Percentiles rank a stretch among this genome's conserved stretches.
These are phyloP conservation scores for Narcine bancroftii DNA, from an alignment of 2,113 vertebrate species.

Conservation along the genomic window DNA sequence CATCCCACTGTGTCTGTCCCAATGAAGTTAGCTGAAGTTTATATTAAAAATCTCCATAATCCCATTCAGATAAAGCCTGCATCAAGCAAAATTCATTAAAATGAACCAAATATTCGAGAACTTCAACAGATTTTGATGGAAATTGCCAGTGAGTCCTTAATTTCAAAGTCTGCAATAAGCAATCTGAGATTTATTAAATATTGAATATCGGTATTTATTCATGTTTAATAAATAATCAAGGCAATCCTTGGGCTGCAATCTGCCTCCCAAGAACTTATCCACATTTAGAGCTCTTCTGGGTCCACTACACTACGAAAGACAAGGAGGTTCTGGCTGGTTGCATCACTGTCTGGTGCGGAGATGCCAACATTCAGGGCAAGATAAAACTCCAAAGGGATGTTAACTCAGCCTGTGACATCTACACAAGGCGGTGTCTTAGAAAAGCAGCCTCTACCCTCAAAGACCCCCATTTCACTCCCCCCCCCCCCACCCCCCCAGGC, in stretches of 20 bases:
- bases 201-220: constrained; percentile 15
- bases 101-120: background rate
- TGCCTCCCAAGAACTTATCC: background rate
- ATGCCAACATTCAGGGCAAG: too few species aligned
- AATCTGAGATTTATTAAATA: background rate
- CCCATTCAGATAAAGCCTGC: background rate
- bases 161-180: background rate
- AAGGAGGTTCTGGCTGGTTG: too few species aligned
- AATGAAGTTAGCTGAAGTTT: background rate
- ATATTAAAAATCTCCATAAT: constrained; percentile 2
- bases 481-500: too few species aligned
- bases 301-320: background rate
- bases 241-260: background rate
- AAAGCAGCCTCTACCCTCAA: too few species aligned
- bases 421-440: too few species aligned
- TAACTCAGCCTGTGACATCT: too few species aligned
- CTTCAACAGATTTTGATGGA: background rate
- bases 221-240: constrained; percentile 7
- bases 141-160: background rate
- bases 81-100: background rate
- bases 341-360: too few species aligned
- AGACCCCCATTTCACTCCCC: too few species aligned
- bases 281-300: background rate
- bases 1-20: background rate
- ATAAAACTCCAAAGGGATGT: too few species aligned